Conservation (phyloP, 2,888 invertebrate species). For the Parnassius smintheus region DNA sequence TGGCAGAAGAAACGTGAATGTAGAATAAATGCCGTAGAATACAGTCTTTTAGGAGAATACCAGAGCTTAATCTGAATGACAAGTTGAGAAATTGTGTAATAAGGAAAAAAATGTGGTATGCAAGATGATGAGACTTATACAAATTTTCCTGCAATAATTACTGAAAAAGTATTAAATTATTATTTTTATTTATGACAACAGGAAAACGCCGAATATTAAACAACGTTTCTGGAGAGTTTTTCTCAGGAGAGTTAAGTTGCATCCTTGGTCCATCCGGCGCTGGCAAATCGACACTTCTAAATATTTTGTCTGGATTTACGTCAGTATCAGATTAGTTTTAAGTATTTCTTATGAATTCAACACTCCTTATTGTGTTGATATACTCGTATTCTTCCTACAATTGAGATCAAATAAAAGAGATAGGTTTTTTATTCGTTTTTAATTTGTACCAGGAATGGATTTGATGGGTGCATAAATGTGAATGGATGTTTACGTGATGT, state of each 20-base stretch:
- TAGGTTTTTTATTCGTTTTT: neutral
- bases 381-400: too few species aligned
- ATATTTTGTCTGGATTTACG: slow-evolving; percentile 88
- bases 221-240: slow-evolving; percentile 79
- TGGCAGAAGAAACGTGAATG: too few species aligned
- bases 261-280: slow-evolving; percentile 89
- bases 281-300: slow-evolving; percentile 86
- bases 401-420: too few species aligned
- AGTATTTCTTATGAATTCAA: neutral
- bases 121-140: too few species aligned
- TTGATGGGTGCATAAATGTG: slow-evolving; percentile 83
- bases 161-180: too few species aligned
- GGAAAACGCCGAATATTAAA: slow-evolving; percentile 76
- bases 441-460: slow-evolving; percentile 70
- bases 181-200: slow-evolving; percentile 35
- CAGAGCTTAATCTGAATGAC: too few species aligned
- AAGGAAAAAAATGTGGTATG: too few species aligned
- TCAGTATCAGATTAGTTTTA: slow-evolving; percentile 53
- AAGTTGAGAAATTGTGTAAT: too few species aligned
- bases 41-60: too few species aligned
- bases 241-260: slow-evolving; percentile 83
- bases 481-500: slow-evolving; percentile 84
- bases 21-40: too few species aligned
- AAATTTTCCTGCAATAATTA: too few species aligned
- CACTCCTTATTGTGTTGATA: neutral